Percentiles rank a stretch among this genome's conserved stretches.
Evolutionary conservation across 2,113 vertebrate genomes (phyloP).

Genomic region (Oncorhynchus gorbuscha): DNA sequence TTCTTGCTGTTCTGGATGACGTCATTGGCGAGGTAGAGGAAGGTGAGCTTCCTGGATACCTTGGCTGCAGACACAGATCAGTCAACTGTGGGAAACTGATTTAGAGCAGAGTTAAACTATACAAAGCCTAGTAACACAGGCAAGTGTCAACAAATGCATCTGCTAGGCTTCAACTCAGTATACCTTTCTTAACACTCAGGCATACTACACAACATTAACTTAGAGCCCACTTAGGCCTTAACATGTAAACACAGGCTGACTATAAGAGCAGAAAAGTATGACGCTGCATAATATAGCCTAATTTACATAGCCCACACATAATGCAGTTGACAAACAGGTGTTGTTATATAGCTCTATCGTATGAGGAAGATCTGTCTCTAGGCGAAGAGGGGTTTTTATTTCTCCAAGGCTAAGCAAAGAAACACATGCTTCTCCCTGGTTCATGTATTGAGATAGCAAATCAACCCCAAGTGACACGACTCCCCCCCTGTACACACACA

Average conservation of each 20-base stretch:
- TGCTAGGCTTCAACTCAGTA: background rate
- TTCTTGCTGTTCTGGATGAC: constrained; percentile 99
- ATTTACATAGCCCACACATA: background rate
- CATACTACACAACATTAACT: no score
- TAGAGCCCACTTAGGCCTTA: background rate
- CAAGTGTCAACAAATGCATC: background rate
- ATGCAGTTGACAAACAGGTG: background rate
- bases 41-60: constrained; percentile 94
- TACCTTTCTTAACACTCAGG: no score
- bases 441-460: background rate
- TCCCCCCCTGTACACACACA: background rate
- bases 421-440: background rate
- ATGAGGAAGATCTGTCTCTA: no score
- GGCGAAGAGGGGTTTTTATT: background rate
- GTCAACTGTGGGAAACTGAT: background rate
- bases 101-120: background rate
- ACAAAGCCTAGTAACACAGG: background rate
- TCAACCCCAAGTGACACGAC: background rate
- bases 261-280: background rate
- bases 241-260: background rate
- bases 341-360: no score
- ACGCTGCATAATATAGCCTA: background rate
- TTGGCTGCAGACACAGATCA: constrained; percentile 77
- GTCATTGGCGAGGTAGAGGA: constrained; percentile 97
- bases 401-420: background rate